phyloP scores from a whole-genome alignment of 2,797 vertebrate genomes.

The Myotis findleyi region DNA sequence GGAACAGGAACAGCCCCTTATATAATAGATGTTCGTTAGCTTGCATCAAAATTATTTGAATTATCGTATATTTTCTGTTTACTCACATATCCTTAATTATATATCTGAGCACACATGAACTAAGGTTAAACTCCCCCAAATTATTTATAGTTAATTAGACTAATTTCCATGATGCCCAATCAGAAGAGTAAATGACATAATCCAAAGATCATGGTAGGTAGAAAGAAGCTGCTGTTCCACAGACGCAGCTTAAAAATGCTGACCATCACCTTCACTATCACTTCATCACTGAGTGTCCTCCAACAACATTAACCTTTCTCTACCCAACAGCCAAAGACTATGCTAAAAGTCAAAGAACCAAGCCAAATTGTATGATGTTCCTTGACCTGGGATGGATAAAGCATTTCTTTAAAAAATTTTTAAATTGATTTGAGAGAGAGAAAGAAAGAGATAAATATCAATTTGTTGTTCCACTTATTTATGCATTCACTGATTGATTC shows the following conservation, averaged over 20 bases:
- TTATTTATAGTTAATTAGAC: neutral
- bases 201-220: neutral
- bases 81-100: neutral
- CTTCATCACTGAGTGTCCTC: neutral
- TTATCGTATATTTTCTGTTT: neutral
- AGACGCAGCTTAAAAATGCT: neutral
- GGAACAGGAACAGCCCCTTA: neutral
- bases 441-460: neutral
- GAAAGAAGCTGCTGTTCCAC: conserved; percentile 17
- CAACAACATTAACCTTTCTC: neutral
- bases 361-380: conserved; percentile 15
- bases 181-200: neutral
- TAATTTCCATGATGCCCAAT: neutral
- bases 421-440: neutral
- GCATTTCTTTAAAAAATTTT: neutral
- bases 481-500: neutral
- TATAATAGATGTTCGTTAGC: neutral
- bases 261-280: neutral
- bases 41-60: conserved; percentile 30
- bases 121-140: neutral
- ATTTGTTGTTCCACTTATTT: neutral
- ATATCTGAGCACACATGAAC: neutral
- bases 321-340: neutral
- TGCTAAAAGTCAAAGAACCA: conserved; percentile 13
- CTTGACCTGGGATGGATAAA: conserved; percentile 29